Base-by-base conservation (phyloP, 2,113 vertebrate genomes). In the Crotophaga sulcirostris region DNA sequence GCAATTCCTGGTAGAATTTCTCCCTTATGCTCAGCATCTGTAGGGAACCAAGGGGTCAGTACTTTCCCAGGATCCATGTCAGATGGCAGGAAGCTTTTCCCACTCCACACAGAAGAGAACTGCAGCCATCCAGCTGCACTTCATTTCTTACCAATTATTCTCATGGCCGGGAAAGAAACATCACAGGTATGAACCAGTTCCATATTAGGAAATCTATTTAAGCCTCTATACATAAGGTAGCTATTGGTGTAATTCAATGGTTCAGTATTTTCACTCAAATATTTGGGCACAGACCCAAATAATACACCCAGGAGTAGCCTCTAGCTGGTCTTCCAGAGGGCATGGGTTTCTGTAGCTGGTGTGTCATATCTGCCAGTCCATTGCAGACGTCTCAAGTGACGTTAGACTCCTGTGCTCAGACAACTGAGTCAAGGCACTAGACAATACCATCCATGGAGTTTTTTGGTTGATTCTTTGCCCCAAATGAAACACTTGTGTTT, bases 321-420 rank as follows among this genome's bases (percentile, higher is more conserved):
- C 60, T 45, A 45, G 60, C 0, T 78, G 20, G 28, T 58, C 28
- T 70, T 90, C 21, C 70, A 77, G 34, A 85, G 76, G 26, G 4
- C 16, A 54, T 14, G 26, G 17, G 3, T 62, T 78, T 62, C 87
- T 83, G 52, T n/a, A 89, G 40, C 36, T 54, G 4, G 1, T 26
- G 7, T 34, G 16, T 25, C 47, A 2, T 62, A 47, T 44, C 63
- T 79, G 17, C 11, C 52, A 89, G 83, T 70, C 5, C 26, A 40
- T 0, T 44, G 62, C 2, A 0, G 13, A 49, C 16, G 24, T 33
- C 36, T 67, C n/a, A 34, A 58, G 36, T 8, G 28, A 44, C 34
- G 29, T 55, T n/a, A 66, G 51, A 56, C 8, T 67, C 17, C 25
- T 49, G 18, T 49, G 52, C 40, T 78, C 51, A 74, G 40, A 33